A percentile compares a stretch with the other conserved stretches of the same genome.
These are phyloP conservation scores for Prenolepis imparis DNA, from an alignment of 2,888 invertebrate species.

Conservation along the genomic window DNA sequence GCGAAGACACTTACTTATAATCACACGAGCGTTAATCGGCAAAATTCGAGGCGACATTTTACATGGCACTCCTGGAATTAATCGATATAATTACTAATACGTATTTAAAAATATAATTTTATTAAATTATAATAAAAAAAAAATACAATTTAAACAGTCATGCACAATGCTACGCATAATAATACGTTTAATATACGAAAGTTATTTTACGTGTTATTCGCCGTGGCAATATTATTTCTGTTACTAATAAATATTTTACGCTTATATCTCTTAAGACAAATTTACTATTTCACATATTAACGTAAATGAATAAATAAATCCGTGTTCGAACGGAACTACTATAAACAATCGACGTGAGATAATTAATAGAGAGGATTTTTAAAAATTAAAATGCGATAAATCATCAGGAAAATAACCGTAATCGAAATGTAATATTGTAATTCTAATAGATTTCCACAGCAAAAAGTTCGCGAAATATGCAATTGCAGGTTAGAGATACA, in stretches of 20 bases:
- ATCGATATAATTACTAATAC: neutral
- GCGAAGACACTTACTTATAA: neutral
- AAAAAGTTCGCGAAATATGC: neutral
- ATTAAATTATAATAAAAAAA: neutral
- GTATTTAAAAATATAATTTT: neutral
- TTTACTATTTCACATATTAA: neutral
- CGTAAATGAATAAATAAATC: neutral
- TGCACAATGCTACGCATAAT: neutral
- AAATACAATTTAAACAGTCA: neutral
- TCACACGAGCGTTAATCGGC: neutral
- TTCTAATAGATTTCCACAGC: neutral
- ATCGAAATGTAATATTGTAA: neutral
- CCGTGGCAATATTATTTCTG: neutral
- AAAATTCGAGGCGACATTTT: neutral
- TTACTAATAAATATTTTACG: neutral
- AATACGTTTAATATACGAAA: neutral
- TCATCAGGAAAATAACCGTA: neutral
- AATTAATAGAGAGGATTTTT: neutral
- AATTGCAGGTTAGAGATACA: neutral
- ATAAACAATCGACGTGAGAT: neutral
- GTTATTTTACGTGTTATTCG: neutral
- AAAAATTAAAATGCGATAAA: neutral
- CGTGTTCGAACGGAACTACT: too few relatives aligned
- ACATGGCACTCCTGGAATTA: neutral
- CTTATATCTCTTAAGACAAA: neutral